These are phyloP conservation scores for Vombatus ursinus DNA, from an alignment of 2,113 vertebrate genomes.

Conservation along the genomic window DNA sequence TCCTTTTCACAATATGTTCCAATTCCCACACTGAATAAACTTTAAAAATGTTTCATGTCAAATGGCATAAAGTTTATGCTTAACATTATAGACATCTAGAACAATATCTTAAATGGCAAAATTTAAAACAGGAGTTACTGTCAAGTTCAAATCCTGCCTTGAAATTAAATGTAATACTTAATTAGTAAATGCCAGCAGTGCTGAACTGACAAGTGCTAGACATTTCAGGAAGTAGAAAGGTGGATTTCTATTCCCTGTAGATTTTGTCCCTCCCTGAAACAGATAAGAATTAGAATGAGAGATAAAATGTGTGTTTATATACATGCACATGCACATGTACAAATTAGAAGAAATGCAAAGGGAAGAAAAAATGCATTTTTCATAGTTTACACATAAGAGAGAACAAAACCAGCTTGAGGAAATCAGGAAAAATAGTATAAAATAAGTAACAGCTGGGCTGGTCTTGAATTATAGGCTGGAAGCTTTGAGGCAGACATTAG, in stretches of 20 bases:
- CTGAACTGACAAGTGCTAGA: neutral
- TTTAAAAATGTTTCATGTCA: conserved; percentile 34
- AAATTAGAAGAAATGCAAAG: neutral
- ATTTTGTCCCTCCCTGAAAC: neutral
- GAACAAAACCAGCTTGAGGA: neutral
- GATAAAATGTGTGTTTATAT: neutral
- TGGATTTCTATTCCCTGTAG: neutral
- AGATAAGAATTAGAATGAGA: neutral
- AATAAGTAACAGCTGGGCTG: neutral
- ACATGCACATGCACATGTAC: too few relatives aligned
- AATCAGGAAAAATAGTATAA: neutral
- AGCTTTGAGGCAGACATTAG: neutral
- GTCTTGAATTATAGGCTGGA: neutral
- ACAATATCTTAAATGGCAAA: neutral
- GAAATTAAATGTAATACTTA: neutral
- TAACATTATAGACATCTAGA: neutral
- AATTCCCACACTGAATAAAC: neutral
- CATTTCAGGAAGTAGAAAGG: neutral
- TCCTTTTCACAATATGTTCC: conserved; percentile 42
- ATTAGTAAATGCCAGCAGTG: neutral
- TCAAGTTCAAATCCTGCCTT: neutral
- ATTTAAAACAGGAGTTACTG: neutral
- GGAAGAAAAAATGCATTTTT: neutral
- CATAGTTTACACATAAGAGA: neutral
- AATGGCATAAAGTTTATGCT: neutral